These are phyloP conservation scores for Galeruca laticollis DNA, from an alignment of 2,888 invertebrate species.

Conservation along the genomic window DNA sequence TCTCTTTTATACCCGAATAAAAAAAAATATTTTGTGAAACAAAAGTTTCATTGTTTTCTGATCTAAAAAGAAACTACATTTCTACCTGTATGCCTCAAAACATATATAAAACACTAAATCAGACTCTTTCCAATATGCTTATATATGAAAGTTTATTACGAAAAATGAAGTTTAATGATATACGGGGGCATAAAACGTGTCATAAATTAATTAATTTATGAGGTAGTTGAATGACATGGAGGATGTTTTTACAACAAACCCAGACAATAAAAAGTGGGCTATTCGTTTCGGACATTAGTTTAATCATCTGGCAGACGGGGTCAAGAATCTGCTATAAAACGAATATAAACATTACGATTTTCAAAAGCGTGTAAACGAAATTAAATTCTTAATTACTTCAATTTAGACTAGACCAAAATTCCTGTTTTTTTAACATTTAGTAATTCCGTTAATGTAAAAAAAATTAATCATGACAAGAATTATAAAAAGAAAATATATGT, in stretches of 20 bases:
- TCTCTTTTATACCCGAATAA: too few species aligned
- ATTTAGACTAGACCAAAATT: too few species aligned
- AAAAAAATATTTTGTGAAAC: too few species aligned
- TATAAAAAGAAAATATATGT: too few species aligned
- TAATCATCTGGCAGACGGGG: not conserved
- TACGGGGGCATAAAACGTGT: not conserved
- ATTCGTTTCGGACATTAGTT: not conserved
- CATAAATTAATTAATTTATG: not conserved
- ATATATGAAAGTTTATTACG: not conserved
- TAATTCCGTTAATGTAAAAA: too few species aligned
- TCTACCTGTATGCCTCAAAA: not conserved
- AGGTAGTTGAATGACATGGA: not conserved
- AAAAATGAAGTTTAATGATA: slow-evolving; percentile 1
- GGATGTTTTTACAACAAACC: not conserved
- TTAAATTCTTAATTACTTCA: too few species aligned
- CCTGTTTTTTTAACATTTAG: too few species aligned
- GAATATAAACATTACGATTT: too few species aligned
- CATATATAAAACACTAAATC: not conserved
- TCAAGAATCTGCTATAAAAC: not conserved
- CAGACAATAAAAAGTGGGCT: slow-evolving; percentile 3
- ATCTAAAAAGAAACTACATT: too few species aligned
- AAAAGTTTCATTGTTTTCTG: too few species aligned
- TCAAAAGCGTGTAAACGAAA: too few species aligned
- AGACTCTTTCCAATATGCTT: not conserved
- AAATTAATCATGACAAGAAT: too few species aligned